Base-by-base conservation (phyloP, 1,140 invertebrate genomes). In the Aleiodes sp. region DNA sequence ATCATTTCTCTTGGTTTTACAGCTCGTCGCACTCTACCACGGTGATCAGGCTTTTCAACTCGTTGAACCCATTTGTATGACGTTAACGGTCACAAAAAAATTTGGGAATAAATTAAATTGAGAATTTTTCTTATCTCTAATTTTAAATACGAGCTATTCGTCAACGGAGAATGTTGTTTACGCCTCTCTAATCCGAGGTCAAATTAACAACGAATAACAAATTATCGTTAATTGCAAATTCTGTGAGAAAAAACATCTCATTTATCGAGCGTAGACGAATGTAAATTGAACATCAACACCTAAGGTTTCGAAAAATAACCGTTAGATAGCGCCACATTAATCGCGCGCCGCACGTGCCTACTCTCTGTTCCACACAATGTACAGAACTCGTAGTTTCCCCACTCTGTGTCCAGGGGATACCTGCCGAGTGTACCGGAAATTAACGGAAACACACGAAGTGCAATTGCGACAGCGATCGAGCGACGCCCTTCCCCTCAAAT, bases 401-500 rank as follows among this genome's bases (percentile, higher is more conserved):
- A 19, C 33, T 4, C 33, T 33, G 26, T 52, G 26, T 29, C 37
- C n/a, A n/a, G 33, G 21, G 16, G 75, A 69, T 78, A 76, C 76
- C 76, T 76, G 75, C 70, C 70, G 73, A 73, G 59, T 63, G 39
- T 69, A 59, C 71, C 78, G 80, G 78, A 57, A 14, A 71, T 68
- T 76, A 76, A 73, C 81, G 81, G 74, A 78, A 73, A 76, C 57
- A 62, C 64, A 76, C 81, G 81, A 83, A 76, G 73, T 52, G 19
- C 71, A 71, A 67, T 72, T 68, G 68, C 68, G 69, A 71, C 73
- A 68, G 70, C 73, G 73, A 78, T 82, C 81, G 80, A 82, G 78
- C 79, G 80, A 79, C 74, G 78, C 75, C 64, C 73, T 71, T 69
- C 69, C 72, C 68, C 73, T 68, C 37, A n/a, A n/a, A 12, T 19